These are phyloP conservation scores for Elgaria multicarinata DNA, from an alignment of 2,113 vertebrate species.

Conservation along the genomic window DNA sequence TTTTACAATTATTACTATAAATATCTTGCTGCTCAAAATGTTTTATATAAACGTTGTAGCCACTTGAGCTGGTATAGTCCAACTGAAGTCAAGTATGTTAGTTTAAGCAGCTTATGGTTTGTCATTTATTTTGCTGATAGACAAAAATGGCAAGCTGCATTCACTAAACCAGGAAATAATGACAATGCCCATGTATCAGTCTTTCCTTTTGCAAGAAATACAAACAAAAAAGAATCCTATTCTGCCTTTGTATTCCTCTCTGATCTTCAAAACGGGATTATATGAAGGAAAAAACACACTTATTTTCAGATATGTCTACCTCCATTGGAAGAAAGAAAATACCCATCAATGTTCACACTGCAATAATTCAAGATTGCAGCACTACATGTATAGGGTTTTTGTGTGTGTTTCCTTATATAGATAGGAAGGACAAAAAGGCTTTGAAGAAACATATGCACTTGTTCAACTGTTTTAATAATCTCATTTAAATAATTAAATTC, in stretches of 20 bases:
- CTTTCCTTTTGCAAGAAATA: conserved; percentile 64
- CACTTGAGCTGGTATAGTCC: neutral
- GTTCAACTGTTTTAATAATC: conserved; percentile 68
- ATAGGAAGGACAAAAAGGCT: conserved; percentile 65
- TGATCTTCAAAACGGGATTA: conserved; percentile 73
- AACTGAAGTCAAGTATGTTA: neutral
- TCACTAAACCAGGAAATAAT: conserved; percentile 59
- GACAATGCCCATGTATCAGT: conserved; percentile 62
- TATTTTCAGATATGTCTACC: conserved; percentile 61
- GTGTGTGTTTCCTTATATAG: conserved; percentile 49
- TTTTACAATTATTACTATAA: conserved; percentile 69
- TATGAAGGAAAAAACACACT: conserved; percentile 56
- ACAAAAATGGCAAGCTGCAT: conserved; percentile 67
- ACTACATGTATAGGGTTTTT: conserved; percentile 56
- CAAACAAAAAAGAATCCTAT: conserved; percentile 68
- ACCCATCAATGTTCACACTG: conserved; percentile 55
- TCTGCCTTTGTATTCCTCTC: conserved; percentile 68
- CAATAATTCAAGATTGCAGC: conserved; percentile 71
- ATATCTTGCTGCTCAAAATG: conserved; percentile 66
- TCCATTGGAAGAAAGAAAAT: conserved; percentile 62
- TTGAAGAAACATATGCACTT: conserved; percentile 70
- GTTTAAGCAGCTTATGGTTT: neutral
- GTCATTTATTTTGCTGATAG: conserved; percentile 45
- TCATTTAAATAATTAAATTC: conserved; percentile 58
- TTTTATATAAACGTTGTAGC: neutral